These are phyloP conservation scores for Nycticebus coucang DNA, from an alignment of 2,113 vertebrate species.

Conservation along the genomic window DNA sequence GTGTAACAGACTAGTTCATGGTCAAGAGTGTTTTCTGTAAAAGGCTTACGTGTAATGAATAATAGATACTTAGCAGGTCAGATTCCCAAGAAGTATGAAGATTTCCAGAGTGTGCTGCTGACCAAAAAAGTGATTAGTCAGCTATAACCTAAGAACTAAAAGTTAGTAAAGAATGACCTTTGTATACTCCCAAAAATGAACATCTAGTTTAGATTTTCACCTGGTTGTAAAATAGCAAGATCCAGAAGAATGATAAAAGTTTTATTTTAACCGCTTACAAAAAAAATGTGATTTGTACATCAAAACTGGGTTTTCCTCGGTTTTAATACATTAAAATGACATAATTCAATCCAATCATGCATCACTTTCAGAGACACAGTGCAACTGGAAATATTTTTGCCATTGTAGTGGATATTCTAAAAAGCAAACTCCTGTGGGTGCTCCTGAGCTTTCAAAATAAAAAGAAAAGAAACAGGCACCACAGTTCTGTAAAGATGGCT, in stretches of 20 bases:
- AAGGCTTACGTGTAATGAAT: conserved; percentile 41
- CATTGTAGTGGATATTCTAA: conserved; percentile 72
- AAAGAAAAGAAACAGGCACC: conserved; percentile 80
- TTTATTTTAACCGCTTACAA: conserved; percentile 85
- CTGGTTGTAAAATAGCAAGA: conserved; percentile 83
- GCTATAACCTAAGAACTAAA: conserved; percentile 58
- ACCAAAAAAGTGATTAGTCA: conserved; percentile 61
- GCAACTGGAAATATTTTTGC: conserved; percentile 66
- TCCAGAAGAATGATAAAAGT: conserved; percentile 77
- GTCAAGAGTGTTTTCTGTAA: conserved; percentile 58
- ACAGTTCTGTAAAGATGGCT: conserved; percentile 73
- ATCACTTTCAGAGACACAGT: conserved; percentile 66
- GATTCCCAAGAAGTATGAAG: conserved; percentile 55
- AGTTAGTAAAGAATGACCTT: conserved; percentile 74
- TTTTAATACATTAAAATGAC: conserved; percentile 77
- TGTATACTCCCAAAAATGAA: conserved; percentile 69
- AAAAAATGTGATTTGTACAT: conserved; percentile 68
- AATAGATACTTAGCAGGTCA: conserved; percentile 30
- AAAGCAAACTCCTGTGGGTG: conserved; percentile 69
- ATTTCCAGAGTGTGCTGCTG: conserved; percentile 55
- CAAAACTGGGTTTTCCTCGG: conserved; percentile 72
- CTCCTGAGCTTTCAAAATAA: conserved; percentile 79
- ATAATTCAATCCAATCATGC: conserved; percentile 81
- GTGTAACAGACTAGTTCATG: conserved; percentile 54
- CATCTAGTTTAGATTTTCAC: conserved; percentile 77